Evolutionary conservation across 2,797 vertebrate genomes (phyloP).

Genomic region (Hirundo rustica): DNA sequence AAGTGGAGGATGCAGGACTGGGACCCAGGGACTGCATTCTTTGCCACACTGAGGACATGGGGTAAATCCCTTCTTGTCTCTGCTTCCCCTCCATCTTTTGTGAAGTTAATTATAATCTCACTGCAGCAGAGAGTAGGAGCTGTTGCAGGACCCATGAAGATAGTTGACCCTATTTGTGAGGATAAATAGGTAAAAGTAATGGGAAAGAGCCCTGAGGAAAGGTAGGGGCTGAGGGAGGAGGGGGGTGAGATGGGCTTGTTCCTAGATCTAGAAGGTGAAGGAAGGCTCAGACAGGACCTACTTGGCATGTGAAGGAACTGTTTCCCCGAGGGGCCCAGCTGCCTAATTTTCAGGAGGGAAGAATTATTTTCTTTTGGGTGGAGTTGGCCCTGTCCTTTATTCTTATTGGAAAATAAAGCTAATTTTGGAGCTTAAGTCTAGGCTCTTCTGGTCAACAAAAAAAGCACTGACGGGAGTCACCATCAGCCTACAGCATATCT

Average conservation of each 20-base stretch:
- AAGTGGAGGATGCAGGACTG: not conserved
- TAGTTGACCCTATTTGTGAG: not conserved
- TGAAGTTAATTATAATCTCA: not conserved
- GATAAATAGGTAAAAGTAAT: constrained; percentile 24
- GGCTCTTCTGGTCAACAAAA: not conserved
- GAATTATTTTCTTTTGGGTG: not conserved
- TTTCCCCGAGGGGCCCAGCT: constrained; percentile 23
- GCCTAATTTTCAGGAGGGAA: not conserved
- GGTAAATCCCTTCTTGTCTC: not conserved
- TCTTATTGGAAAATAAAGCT: not conserved
- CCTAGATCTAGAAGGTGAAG: not conserved
- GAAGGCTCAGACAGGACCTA: not conserved
- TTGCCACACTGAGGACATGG: not conserved
- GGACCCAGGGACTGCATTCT: not conserved
- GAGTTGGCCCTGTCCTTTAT: not conserved
- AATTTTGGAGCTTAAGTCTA: not conserved
- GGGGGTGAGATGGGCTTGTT: not conserved
- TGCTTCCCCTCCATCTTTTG: not conserved
- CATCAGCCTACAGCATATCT: not conserved
- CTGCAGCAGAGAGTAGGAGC: not conserved
- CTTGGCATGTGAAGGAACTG: not conserved
- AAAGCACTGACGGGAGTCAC: not conserved
- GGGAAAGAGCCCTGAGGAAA: not conserved
- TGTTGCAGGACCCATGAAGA: not conserved
- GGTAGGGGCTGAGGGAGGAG: not conserved